Conservation (phyloP, 2,113 vertebrate species). For the Phycodurus eques region DNA sequence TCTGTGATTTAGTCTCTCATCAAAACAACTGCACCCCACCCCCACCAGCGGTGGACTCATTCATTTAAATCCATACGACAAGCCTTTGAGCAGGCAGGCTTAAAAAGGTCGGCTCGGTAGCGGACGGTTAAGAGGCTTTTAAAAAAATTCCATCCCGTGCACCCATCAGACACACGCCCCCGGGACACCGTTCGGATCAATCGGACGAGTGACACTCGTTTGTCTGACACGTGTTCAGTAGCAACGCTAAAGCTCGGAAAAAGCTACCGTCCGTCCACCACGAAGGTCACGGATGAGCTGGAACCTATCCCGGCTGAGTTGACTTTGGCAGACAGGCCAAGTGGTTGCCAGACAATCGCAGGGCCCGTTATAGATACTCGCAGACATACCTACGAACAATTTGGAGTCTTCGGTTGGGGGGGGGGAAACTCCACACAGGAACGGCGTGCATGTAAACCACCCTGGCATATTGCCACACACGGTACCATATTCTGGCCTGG, state of each 20-base stretch:
- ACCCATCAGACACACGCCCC: conserved; percentile 33
- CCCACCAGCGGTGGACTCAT: conserved; percentile 12
- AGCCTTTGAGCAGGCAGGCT: conserved; percentile 34
- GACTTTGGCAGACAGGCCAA: background rate
- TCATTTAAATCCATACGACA: conserved; percentile 20
- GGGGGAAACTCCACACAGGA: too few relatives aligned
- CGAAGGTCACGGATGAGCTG: background rate
- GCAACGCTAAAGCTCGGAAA: conserved; percentile 21
- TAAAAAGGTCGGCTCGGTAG: conserved; percentile 39
- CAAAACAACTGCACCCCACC: conserved; percentile 29
- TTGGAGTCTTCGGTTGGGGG: background rate
- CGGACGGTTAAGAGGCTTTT: conserved; percentile 36
- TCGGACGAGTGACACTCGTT: conserved; percentile 22
- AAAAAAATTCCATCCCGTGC: conserved; percentile 26
- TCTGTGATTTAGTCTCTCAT: conserved; percentile 32
- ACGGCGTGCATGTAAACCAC: too few relatives aligned
- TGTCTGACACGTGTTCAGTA: conserved; percentile 37
- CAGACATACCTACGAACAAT: background rate
- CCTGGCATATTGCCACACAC: too few relatives aligned
- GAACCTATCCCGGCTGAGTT: background rate
- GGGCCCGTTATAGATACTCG: background rate
- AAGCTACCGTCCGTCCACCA: conserved; percentile 3
- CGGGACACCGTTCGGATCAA: conserved; percentile 45
- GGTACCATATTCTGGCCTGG: too few relatives aligned
- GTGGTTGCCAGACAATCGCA: background rate